Conservation (phyloP, 2,888 invertebrate genomes). For the Drosophila neotestacea region DNA sequence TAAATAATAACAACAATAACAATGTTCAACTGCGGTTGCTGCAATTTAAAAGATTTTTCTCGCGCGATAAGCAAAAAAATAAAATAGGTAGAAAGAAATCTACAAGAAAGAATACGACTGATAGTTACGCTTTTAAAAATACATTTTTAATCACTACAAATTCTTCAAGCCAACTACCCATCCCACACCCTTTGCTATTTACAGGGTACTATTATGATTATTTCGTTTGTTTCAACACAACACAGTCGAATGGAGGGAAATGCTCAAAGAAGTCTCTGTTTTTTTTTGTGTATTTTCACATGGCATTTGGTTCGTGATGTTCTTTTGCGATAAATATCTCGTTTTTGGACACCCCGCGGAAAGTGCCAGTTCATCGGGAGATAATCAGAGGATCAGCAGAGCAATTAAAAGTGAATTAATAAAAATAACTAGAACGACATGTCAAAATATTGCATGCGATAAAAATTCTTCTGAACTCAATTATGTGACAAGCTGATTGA, state of each 20-base stretch:
- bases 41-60: constrained; percentile 80
- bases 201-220: constrained; percentile 52
- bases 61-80: constrained; percentile 75
- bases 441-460: constrained; percentile 18
- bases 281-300: constrained; percentile 43
- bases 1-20: constrained; percentile 27
- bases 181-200: background rate
- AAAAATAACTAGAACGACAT: constrained; percentile 29
- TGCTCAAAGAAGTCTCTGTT: constrained; percentile 44
- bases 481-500: constrained; percentile 56
- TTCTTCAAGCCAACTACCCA: background rate
- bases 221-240: constrained; percentile 24
- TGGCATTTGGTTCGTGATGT: constrained; percentile 50
- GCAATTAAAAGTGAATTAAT: constrained; percentile 80
- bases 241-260: constrained; percentile 40
- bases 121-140: background rate
- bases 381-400: constrained; percentile 33
- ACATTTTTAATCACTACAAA: background rate
- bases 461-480: constrained; percentile 19
- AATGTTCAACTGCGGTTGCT: constrained; percentile 40
- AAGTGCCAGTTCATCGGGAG: constrained; percentile 55
- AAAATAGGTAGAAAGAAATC: constrained; percentile 31
- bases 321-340: constrained; percentile 46
- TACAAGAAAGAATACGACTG: background rate
- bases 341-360: constrained; percentile 18